A percentile compares a stretch with the other conserved stretches of the same genome.
Conservation (phyloP, 2,797 vertebrate species). For the Dicrostonyx torquatus region DNA sequence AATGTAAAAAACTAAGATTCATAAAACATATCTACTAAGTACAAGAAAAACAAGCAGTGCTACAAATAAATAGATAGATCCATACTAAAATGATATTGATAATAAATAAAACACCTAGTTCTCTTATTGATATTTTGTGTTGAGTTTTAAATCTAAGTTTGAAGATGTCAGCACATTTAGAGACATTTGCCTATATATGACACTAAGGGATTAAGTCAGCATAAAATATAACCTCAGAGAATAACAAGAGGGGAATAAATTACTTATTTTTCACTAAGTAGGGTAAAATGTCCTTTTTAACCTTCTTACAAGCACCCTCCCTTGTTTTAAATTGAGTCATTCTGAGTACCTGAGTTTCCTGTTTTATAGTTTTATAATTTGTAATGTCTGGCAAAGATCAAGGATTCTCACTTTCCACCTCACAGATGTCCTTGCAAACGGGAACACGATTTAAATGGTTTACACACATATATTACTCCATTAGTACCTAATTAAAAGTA, state of each 20-base stretch:
- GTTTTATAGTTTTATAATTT: slow-evolving; percentile 82
- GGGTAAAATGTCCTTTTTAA: slow-evolving; percentile 75
- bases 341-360: slow-evolving; percentile 70
- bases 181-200: not conserved
- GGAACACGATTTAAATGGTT: slow-evolving; percentile 77
- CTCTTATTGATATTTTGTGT: not conserved
- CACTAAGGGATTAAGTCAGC: not conserved
- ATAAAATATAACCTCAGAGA: not conserved
- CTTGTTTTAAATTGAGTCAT: slow-evolving; percentile 71
- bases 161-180: not conserved
- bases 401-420: slow-evolving; percentile 76
- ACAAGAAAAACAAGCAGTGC: not conserved
- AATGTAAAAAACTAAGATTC: not conserved
- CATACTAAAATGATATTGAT: not conserved
- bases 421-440: slow-evolving; percentile 81
- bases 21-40: not conserved
- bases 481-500: slow-evolving; percentile 81
- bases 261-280: slow-evolving; percentile 61
- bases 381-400: slow-evolving; percentile 79
- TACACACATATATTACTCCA: slow-evolving; percentile 79
- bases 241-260: not conserved
- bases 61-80: not conserved
- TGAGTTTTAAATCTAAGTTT: not conserved
- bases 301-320: slow-evolving; percentile 68
- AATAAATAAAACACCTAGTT: not conserved